These are phyloP conservation scores for Arctocebus calabarensis DNA, from an alignment of 2,797 vertebrate genomes.

Conservation along the genomic window DNA sequence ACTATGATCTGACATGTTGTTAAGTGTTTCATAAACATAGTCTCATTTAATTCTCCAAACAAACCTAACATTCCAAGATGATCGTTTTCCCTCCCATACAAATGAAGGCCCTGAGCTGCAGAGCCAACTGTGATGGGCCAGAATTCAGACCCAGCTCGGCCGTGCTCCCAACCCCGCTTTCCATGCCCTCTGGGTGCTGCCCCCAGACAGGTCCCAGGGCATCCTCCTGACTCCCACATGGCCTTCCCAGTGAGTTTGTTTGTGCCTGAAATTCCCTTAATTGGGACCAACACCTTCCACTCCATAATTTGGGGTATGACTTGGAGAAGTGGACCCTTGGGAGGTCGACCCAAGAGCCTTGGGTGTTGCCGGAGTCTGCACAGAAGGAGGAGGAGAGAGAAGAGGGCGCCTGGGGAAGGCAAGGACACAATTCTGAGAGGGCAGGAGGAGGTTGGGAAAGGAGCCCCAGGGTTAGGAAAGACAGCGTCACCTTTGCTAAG, in stretches of 20 bases:
- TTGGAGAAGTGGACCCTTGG: constrained; percentile 20
- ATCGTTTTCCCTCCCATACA: background rate
- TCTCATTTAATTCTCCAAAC: background rate
- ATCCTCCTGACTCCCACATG: background rate
- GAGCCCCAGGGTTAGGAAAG: background rate
- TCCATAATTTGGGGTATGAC: background rate
- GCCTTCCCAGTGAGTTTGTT: background rate
- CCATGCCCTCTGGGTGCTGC: background rate
- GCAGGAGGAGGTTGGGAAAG: background rate
- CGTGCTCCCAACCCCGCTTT: background rate
- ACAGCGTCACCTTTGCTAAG: background rate
- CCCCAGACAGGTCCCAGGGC: background rate
- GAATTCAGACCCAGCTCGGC: background rate
- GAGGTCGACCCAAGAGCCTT: background rate
- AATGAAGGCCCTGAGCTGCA: background rate
- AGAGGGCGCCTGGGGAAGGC: no score
- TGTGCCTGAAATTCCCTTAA: background rate
- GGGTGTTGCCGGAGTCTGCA: background rate
- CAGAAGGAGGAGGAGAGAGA: no score
- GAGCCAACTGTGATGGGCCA: background rate
- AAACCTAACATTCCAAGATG: background rate
- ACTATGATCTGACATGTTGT: background rate
- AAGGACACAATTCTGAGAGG: background rate
- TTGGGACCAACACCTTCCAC: background rate
- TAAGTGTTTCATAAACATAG: background rate